A percentile compares a stretch with the other conserved stretches of the same genome.
phyloP scores from a whole-genome alignment of 1,140 invertebrate species.

The Drosophila triauraria region DNA sequence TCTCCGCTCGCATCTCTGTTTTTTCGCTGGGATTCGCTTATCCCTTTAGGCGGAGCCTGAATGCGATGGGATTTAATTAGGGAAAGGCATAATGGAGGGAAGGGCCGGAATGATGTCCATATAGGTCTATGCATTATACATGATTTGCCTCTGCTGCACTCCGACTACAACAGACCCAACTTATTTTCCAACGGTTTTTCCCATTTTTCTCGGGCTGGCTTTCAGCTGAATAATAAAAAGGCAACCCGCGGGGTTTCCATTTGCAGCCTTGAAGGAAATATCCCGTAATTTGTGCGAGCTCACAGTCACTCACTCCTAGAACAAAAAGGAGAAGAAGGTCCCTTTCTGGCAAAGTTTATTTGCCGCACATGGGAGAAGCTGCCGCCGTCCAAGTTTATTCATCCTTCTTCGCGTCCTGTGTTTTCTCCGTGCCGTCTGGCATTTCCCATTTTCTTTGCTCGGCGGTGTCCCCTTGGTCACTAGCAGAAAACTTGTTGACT shows the following conservation, averaged over 20 bases:
- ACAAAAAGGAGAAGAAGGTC: constrained; percentile 6
- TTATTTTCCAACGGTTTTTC: constrained; percentile 31
- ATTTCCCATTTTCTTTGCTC: constrained; percentile 27
- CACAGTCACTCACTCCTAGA: constrained; percentile 26
- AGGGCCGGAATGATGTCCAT: constrained; percentile 33
- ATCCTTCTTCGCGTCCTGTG: constrained; percentile 10
- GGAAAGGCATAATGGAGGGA: constrained; percentile 35
- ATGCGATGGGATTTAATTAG: constrained; percentile 54
- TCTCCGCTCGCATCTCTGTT: constrained; percentile 1
- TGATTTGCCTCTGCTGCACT: constrained; percentile 30
- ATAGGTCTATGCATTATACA: constrained; percentile 44
- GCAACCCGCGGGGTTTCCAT: constrained; percentile 40
- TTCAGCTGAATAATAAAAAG: constrained; percentile 46
- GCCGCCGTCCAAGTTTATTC: constrained; percentile 46
- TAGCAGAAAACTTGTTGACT: constrained; percentile 23
- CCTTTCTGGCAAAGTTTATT: constrained; percentile 58
- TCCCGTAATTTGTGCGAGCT: constrained; percentile 31
- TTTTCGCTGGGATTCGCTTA: constrained; percentile 13
- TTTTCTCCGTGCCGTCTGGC: constrained; percentile 20
- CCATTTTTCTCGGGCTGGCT: constrained; percentile 3
- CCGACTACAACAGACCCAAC: constrained; percentile 5
- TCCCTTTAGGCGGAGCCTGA: constrained; percentile 22
- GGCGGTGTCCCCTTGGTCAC: constrained; percentile 15
- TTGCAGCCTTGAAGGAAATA: constrained; percentile 34
- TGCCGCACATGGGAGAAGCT: constrained; percentile 59